Base-by-base conservation (phyloP, 64 coral and sea anemone genomes). In the Montipora cactus region DNA sequence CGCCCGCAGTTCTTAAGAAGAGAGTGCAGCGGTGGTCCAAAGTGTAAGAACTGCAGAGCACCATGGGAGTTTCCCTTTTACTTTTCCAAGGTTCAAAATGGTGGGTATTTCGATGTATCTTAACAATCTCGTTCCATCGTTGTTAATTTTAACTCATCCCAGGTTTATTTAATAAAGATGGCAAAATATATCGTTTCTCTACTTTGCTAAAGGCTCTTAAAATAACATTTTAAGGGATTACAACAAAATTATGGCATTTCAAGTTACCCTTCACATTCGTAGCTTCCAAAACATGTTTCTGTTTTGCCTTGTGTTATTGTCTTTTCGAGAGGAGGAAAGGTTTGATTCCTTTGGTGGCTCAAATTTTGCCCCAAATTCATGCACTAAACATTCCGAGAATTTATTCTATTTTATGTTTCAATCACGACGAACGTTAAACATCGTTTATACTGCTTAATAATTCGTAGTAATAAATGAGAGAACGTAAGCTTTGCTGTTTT, bases 81-180 rank as follows among this genome's bases (percentile, higher is more conserved):
- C 46, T 66, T 93, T 84, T 73, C 86, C 59, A 76, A 74, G 84
- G 88, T 92, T 88, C 83, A 93, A 93, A 67, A 93, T 93, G 92
- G 92, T 93, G 74, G 84, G 92, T 93, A 12, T 70, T 12, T 8
- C 5, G 77, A 49, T 73, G 13, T 55, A 47, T 9, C 15, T 50
- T 21, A 73, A 80, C 52, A 93, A 93, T 93, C 92, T n/a, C 23
- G 21, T 80, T 44, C 47, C 92, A 93, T 93, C 92, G 57, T 49
- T 13, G 16, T 50, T 25, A 70, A 69, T 20, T 22, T 70, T 49
- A 1, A 2, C 3, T 52, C 15, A 16, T 14, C 80, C 18, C 1
- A 8, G 44, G 21, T 37, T 7, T 80, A 50, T 62, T 0, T 13
- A 52, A 2, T 10, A 20, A 3, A 80, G 10, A 79, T 90, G 4